Conservation (phyloP, 2,888 invertebrate species). For the Dinocampus coccinellae region DNA sequence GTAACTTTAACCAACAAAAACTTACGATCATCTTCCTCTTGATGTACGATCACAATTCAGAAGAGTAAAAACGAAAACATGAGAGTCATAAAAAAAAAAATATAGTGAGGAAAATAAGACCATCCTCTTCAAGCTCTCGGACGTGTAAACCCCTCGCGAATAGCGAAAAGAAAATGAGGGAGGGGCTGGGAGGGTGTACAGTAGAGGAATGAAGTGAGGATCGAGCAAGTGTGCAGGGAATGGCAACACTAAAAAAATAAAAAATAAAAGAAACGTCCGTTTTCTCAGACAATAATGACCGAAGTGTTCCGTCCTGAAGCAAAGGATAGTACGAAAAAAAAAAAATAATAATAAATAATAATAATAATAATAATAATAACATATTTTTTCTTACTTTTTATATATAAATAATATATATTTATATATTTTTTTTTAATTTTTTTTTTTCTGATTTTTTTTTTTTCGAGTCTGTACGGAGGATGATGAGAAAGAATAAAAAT, state of each 20-base stretch:
- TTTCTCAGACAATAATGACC: conserved; percentile 13
- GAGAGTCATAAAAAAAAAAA: conserved; percentile 23
- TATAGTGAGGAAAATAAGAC: not conserved
- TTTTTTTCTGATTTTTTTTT: not conserved
- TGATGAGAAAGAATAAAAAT: conserved; percentile 30
- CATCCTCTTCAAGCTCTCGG: not conserved
- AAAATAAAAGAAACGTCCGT: conserved; percentile 22
- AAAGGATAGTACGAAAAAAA: not conserved
- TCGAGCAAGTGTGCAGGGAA: not conserved
- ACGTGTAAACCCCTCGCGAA: conserved; percentile 22
- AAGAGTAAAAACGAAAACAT: conserved; percentile 4
- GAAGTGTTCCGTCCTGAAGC: conserved; percentile 1
- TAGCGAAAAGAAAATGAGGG: not conserved
- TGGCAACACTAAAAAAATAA: conserved; percentile 24
- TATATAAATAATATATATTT: too few species aligned
- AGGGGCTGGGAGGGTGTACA: too few species aligned
- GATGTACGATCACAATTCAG: conserved; percentile 14
- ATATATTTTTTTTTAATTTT: not conserved
- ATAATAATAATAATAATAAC: too few species aligned
- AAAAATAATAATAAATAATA: too few species aligned
- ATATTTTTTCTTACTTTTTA: too few species aligned
- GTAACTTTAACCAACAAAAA: conserved; percentile 7
- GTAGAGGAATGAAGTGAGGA: not conserved
- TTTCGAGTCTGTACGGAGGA: conserved; percentile 1
- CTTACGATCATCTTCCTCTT: conserved; percentile 8